These are phyloP conservation scores for Setophaga coronata DNA, from an alignment of 2,113 vertebrate genomes.

Conservation along the genomic window DNA sequence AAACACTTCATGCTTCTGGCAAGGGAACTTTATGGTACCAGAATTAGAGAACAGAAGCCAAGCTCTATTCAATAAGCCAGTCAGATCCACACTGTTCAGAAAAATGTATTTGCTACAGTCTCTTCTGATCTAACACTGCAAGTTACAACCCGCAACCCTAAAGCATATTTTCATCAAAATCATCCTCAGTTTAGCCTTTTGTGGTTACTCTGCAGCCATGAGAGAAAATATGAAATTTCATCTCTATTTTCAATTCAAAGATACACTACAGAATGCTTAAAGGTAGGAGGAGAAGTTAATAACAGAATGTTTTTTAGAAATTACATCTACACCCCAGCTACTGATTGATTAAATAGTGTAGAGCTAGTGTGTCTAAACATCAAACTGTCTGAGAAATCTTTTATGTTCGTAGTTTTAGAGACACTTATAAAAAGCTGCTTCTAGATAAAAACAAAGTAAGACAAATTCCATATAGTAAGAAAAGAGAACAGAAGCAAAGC, in stretches of 20 bases:
- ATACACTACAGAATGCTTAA: neutral
- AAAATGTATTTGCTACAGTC: neutral
- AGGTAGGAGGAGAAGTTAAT: neutral
- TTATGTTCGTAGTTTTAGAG: neutral
- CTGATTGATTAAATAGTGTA: neutral
- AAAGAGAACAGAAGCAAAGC: neutral
- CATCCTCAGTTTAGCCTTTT: neutral
- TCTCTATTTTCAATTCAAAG: neutral
- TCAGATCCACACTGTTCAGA: rapidly evolving
- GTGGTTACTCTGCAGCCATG: neutral
- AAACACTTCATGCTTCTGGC: neutral
- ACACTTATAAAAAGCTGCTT: neutral
- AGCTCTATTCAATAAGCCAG: neutral
- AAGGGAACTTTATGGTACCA: neutral
- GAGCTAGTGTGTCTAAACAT: neutral
- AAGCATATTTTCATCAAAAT: neutral
- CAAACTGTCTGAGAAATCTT: neutral
- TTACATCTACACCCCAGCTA: neutral
- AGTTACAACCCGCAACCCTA: neutral
- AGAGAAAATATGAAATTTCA: neutral
- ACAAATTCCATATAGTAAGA: neutral
- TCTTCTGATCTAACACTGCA: neutral
- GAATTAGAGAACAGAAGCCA: neutral
- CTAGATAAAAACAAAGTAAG: neutral
- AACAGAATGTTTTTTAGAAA: neutral